These are phyloP conservation scores for Eulemur rufifrons DNA, from an alignment of 2,113 vertebrate genomes.

Conservation along the genomic window DNA sequence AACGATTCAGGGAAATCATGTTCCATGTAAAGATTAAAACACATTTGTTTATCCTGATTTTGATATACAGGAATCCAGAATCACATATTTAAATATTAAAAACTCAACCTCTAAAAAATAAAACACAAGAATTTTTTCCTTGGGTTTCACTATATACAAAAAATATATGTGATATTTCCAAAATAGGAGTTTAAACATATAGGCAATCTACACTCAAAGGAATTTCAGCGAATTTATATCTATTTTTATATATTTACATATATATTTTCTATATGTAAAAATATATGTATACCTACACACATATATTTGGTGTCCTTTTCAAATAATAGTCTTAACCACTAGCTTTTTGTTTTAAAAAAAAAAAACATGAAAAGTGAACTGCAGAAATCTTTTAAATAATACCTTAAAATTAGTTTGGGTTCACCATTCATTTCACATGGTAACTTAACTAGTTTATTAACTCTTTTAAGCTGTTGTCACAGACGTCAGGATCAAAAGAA, in stretches of 20 bases:
- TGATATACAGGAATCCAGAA: constrained; percentile 65
- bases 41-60: constrained; percentile 76
- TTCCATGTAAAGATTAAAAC: constrained; percentile 76
- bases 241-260: too few relatives aligned
- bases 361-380: not conserved
- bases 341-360: not conserved
- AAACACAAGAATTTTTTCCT: constrained; percentile 20
- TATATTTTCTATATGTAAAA: too few relatives aligned
- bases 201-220: not conserved
- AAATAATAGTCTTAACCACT: not conserved
- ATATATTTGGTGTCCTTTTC: not conserved
- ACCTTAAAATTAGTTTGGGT: not conserved
- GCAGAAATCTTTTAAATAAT: not conserved
- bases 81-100: constrained; percentile 71
- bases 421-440: not conserved
- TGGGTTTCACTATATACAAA: not conserved
- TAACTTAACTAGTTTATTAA: not conserved
- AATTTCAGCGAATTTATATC: not conserved
- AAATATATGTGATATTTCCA: not conserved
- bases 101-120: constrained; percentile 64
- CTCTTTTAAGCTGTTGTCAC: not conserved
- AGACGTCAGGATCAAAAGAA: not conserved
- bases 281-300: too few relatives aligned
- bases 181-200: constrained; percentile 4
- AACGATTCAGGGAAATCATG: constrained; percentile 72